Evolutionary conservation across 2,113 vertebrate genomes (phyloP), one percentile per base, ranked within the genome.

Genomic region (Helogale parvula): DNA sequence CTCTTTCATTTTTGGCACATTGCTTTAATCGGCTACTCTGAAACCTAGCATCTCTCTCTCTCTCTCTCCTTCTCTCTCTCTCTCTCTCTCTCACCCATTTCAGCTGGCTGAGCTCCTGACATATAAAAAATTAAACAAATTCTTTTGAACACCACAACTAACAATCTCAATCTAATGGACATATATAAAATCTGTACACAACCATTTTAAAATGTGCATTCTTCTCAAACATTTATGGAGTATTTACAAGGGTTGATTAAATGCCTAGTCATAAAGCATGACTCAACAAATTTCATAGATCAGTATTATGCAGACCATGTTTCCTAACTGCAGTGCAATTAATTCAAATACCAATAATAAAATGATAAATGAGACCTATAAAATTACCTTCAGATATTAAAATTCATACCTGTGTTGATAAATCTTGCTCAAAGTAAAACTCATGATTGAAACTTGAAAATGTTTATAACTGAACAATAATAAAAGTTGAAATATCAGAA

Each of bases 351-450:
- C 35, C 35, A 65, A 54, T 19, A 85, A 74, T 90, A 66, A 84
- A 95, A 72, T 88, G 76, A 71, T 63, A 83, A 89, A 66, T 38
- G 63, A 93, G 35, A 85, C 77, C 25, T 88, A 92, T 45, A 54
- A 89, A 85, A 88, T 88, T 85, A 66, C 72, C 52, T 93, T 97
- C 50, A 52, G 79, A 54, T 89, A 71, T 74, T 66, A 81, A 93
- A 79, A 93, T 57, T 4, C 31, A 31, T 4, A 27, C 33, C 47
- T 25, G 79, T 84, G 47, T 77, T 85, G 85, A 54, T 90, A 93
- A 65, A 85, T 80, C 35, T 85, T 66, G 71, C 13, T 65, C 69
- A 84, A 79, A 95, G 38, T 47, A 76, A 65, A 65, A 88, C 14
- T 90, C n/a, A 72, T 89, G 35, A 79, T 63, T 80, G 54, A 80